Percentiles rank a stretch among this genome's conserved stretches.
Conservation (phyloP, 1,140 invertebrate species). For the Philaenus spumarius region DNA sequence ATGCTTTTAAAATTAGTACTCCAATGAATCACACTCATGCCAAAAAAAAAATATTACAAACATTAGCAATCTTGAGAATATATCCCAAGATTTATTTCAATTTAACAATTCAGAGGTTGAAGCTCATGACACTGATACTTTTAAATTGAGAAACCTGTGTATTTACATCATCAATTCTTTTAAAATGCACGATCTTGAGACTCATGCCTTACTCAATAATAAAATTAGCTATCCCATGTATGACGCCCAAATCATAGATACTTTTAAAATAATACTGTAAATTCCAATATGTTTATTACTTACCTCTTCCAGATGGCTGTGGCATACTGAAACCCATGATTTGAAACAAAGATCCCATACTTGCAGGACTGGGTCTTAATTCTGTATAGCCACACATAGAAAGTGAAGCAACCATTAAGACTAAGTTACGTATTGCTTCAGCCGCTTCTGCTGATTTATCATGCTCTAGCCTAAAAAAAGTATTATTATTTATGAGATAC, state of each 20-base stretch:
- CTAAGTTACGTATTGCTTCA: slow-evolving; percentile 86
- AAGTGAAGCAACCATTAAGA: slow-evolving; percentile 86
- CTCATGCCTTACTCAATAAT: too few relatives aligned
- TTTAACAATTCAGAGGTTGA: too few relatives aligned
- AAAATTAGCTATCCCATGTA: too few relatives aligned
- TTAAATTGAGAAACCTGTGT: too few relatives aligned
- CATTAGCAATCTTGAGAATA: too few relatives aligned
- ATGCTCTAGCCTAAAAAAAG: slow-evolving; percentile 59
- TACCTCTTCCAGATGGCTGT: slow-evolving; percentile 80
- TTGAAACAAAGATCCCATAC: slow-evolving; percentile 83
- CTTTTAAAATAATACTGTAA: neutral
- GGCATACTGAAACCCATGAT: slow-evolving; percentile 88
- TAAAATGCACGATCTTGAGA: too few relatives aligned
- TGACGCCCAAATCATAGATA: neutral
- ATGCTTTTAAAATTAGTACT: too few relatives aligned
- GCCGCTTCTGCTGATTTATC: slow-evolving; percentile 69
- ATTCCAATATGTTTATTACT: slow-evolving; percentile 25
- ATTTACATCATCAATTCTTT: too few relatives aligned
- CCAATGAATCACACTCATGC: too few relatives aligned
- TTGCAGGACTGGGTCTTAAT: slow-evolving; percentile 74
- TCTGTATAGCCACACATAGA: slow-evolving; percentile 91
- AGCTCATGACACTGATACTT: too few relatives aligned
- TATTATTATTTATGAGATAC: slow-evolving; percentile 20
- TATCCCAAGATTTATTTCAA: too few relatives aligned
- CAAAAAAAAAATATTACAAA: too few relatives aligned